Percentiles rank a stretch among this genome's conserved stretches.
Evolutionary conservation across 2,888 invertebrate genomes (phyloP).

Genomic region (Salpingus planirostris): DNA sequence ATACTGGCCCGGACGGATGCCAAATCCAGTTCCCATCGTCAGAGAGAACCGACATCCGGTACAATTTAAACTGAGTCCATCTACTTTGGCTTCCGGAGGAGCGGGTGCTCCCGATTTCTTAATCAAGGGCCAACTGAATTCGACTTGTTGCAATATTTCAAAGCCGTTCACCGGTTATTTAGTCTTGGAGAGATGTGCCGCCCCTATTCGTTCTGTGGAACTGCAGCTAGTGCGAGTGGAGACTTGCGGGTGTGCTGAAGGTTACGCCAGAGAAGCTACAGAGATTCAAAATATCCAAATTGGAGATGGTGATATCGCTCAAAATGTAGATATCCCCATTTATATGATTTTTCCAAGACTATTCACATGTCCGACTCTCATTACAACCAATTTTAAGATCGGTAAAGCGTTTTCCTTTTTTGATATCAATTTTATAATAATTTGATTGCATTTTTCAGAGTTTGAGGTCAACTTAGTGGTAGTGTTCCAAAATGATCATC

Average conservation of each 20-base stretch:
- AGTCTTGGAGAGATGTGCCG: slow-evolving; percentile 70
- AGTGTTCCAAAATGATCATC: slow-evolving; percentile 85
- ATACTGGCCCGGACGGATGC: slow-evolving; percentile 45
- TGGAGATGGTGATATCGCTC: slow-evolving; percentile 82
- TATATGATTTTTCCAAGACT: slow-evolving; percentile 92
- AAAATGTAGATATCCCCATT: slow-evolving; percentile 77
- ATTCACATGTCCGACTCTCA: slow-evolving; percentile 89
- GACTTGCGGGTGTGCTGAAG: slow-evolving; percentile 89
- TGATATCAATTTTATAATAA: slow-evolving; percentile 2
- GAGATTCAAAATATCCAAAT: slow-evolving; percentile 98
- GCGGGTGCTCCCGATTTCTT: slow-evolving; percentile 68
- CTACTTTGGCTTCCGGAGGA: slow-evolving; percentile 50
- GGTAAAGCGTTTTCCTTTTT: slow-evolving; percentile 49
- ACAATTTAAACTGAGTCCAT: slow-evolving; percentile 77
- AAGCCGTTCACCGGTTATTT: slow-evolving; percentile 82
- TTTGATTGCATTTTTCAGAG: slow-evolving; percentile 53
- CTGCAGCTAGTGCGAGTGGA: slow-evolving; percentile 90
- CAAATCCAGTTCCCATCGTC: slow-evolving; percentile 25
- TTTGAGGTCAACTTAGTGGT: slow-evolving; percentile 91
- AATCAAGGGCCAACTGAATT: slow-evolving; percentile 74
- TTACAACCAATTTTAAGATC: slow-evolving; percentile 88
- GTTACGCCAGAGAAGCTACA: slow-evolving; percentile 87
- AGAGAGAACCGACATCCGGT: slow-evolving; percentile 54
- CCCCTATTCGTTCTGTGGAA: slow-evolving; percentile 85
- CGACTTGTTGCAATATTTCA: slow-evolving; percentile 73